Percentiles rank a stretch among this genome's conserved stretches.
Conservation (phyloP, 2,113 vertebrate species). For the Limanda limanda region DNA sequence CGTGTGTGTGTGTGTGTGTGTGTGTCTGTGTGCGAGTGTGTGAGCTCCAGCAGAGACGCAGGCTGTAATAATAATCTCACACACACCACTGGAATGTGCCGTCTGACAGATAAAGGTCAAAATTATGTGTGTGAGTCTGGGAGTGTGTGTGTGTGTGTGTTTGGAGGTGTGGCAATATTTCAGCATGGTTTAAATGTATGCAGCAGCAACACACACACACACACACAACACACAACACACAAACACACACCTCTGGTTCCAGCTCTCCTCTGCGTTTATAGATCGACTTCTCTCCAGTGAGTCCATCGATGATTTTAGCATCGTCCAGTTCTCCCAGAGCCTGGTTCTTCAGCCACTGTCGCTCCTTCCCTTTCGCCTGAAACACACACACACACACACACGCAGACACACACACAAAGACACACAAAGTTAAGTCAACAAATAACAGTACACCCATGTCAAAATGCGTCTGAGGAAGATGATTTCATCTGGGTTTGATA, state of each 20-base stretch:
- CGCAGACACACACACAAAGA: slow-evolving; percentile 44
- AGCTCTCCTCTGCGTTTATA: slow-evolving; percentile 94
- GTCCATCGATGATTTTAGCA: slow-evolving; percentile 95
- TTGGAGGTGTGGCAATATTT: slow-evolving; percentile 36
- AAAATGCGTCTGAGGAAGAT: slow-evolving; percentile 5
- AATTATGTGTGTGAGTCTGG: slow-evolving; percentile 44
- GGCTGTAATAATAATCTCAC: slow-evolving; percentile 63
- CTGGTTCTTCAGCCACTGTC: slow-evolving; percentile 96
- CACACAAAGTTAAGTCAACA: slow-evolving; percentile 15
- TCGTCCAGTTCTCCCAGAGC: slow-evolving; percentile 94
- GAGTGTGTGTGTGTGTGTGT: slow-evolving; percentile 19
- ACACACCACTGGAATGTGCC: slow-evolving; percentile 66
- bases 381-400: slow-evolving; percentile 34
- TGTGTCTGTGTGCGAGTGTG: slow-evolving; percentile 4
- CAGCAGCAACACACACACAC: background rate
- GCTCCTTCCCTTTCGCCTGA: slow-evolving; percentile 97
- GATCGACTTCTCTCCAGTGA: slow-evolving; percentile 95
- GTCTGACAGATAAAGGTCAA: slow-evolving; percentile 52
- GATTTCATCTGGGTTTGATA: slow-evolving; percentile 19
- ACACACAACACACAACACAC: slow-evolving; percentile 13
- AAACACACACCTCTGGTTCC: slow-evolving; percentile 90
- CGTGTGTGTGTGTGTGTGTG: slow-evolving; percentile 22
- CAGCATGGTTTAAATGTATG: slow-evolving; percentile 20
- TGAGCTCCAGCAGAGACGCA: slow-evolving; percentile 24
- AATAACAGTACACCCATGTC: slow-evolving; percentile 6